phyloP scores from a whole-genome alignment of 1,140 invertebrate genomes.

The Battus philenor region DNA sequence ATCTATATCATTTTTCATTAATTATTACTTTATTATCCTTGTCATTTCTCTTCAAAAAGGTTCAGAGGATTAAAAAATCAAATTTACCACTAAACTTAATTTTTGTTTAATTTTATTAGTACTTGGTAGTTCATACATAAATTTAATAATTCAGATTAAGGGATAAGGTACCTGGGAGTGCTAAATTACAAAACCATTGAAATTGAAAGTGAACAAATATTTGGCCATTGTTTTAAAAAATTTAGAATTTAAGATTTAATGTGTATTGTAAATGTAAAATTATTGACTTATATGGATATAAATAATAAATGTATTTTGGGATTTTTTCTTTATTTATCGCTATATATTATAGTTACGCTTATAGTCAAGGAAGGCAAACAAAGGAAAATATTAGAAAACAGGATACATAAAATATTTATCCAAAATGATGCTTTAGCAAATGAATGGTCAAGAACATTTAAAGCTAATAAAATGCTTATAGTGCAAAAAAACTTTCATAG shows the following conservation, averaged over 20 bases:
- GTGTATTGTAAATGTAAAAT: background rate
- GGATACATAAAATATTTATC: conserved; percentile 1
- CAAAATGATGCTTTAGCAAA: background rate
- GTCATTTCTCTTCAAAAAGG: too few relatives aligned
- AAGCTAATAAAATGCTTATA: conserved; percentile 10
- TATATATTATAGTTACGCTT: conserved; percentile 8
- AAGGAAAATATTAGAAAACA: conserved; percentile 6
- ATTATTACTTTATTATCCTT: too few relatives aligned
- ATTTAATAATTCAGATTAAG: too few relatives aligned
- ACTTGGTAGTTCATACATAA: too few relatives aligned
- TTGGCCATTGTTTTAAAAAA: background rate
- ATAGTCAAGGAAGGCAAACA: conserved; percentile 15
- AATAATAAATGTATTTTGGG: conserved; percentile 2
- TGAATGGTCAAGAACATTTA: conserved; percentile 6
- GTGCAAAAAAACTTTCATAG: conserved; percentile 8
- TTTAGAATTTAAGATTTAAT: background rate
- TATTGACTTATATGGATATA: background rate
- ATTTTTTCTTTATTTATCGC: conserved; percentile 12
- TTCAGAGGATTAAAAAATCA: too few relatives aligned
- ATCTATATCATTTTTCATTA: too few relatives aligned
- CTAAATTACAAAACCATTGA: too few relatives aligned
- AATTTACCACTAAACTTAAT: too few relatives aligned
- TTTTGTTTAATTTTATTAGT: too few relatives aligned
- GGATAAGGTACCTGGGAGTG: too few relatives aligned
- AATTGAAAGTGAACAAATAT: background rate